Evolutionary conservation across 2,113 vertebrate genomes (phyloP).

Genomic region (Oncorhynchus kisutch): DNA sequence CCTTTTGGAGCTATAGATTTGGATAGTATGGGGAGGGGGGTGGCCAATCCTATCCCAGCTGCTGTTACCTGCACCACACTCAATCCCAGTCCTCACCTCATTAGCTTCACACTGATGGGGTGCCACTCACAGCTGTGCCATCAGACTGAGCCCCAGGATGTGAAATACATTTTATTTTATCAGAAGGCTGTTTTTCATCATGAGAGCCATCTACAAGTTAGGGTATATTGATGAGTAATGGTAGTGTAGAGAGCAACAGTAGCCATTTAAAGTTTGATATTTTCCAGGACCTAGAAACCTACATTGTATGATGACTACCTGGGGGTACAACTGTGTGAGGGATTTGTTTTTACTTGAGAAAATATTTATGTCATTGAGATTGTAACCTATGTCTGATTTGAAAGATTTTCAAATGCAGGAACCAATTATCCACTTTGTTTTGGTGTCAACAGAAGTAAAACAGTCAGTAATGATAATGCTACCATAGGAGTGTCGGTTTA

Average conservation of each 20-base stretch:
- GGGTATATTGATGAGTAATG: not conserved
- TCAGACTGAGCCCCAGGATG: not conserved
- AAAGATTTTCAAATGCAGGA: too few relatives aligned
- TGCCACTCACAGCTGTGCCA: not conserved
- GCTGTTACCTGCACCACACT: constrained; percentile 8
- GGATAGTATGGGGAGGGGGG: not conserved
- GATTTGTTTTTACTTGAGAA: not conserved
- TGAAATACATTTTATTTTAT: not conserved
- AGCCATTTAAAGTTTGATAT: not conserved
- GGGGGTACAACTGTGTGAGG: not conserved
- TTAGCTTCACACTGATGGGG: not conserved
- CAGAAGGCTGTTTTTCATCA: not conserved
- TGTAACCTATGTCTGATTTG: too few relatives aligned
- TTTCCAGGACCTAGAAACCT: not conserved
- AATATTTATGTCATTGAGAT: not conserved
- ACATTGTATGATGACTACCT: not conserved
- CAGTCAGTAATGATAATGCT: not conserved
- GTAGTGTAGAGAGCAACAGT: too few relatives aligned
- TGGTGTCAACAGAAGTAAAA: not conserved
- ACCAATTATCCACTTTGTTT: not conserved
- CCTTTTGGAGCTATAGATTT: too few relatives aligned
- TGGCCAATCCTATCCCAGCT: not conserved
- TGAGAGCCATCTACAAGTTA: not conserved
- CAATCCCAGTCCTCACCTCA: not conserved
- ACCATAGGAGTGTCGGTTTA: too few relatives aligned